These are phyloP conservation scores for Anthonomus grandis DNA, from an alignment of 1,140 invertebrate genomes.

Conservation along the genomic window DNA sequence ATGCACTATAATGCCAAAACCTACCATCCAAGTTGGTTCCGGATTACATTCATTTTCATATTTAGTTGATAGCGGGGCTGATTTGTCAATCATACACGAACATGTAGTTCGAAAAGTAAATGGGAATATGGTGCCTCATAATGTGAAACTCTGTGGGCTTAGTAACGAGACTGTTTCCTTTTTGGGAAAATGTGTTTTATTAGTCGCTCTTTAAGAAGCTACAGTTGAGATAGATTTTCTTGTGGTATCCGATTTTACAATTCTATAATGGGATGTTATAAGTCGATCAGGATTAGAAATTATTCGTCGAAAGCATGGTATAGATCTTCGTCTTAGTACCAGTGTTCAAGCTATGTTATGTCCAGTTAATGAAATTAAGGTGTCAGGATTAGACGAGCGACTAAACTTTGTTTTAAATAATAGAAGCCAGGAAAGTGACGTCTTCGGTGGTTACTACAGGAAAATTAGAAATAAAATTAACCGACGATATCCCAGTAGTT, in stretches of 20 bases:
- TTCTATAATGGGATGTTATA: constrained; percentile 18
- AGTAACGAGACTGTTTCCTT: background rate
- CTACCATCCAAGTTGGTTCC: background rate
- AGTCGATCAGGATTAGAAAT: background rate
- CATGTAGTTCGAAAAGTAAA: constrained; percentile 3
- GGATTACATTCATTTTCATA: constrained; percentile 1
- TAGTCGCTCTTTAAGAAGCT: background rate
- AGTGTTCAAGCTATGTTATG: background rate
- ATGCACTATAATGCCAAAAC: background rate
- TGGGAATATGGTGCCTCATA: background rate
- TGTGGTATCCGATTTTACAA: constrained; percentile 5
- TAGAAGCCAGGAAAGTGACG: background rate
- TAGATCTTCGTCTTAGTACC: background rate
- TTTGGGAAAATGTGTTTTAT: background rate
- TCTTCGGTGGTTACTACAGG: constrained; percentile 7
- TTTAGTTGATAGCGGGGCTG: constrained; percentile 11
- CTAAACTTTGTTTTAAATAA: background rate
- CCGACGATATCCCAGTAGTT: constrained; percentile 14
- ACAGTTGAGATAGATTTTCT: constrained; percentile 11
- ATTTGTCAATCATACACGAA: constrained; percentile 8
- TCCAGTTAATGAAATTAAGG: background rate
- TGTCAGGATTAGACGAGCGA: constrained; percentile 15
- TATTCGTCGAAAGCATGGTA: background rate
- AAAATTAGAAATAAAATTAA: constrained; percentile 13
- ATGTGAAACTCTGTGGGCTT: background rate